Percentiles rank a stretch among this genome's conserved stretches.
Conservation (phyloP, 2,113 vertebrate species). For the Malurus alboscapulatus region DNA sequence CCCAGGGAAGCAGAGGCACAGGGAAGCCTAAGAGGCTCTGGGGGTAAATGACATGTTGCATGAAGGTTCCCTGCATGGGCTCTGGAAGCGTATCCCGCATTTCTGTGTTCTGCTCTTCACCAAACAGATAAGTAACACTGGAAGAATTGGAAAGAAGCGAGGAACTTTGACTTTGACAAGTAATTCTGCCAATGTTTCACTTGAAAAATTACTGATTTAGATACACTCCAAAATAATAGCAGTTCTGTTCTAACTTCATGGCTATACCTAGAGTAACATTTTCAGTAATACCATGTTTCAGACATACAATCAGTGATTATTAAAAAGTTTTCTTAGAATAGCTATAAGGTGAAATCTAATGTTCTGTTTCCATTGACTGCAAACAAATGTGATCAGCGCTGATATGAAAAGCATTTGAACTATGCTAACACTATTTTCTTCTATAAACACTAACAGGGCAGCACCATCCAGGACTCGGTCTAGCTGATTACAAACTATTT, state of each 20-base stretch:
- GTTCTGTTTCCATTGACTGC: neutral
- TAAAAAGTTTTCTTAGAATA: neutral
- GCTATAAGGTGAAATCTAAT: neutral
- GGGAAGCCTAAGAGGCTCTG: neutral
- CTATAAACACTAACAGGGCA: neutral
- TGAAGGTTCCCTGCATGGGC: accelerated
- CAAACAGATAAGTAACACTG: neutral
- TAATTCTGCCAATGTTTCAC: neutral
- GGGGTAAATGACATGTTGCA: accelerated
- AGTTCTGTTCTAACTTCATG: neutral
- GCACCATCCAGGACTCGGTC: neutral
- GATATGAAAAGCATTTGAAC: neutral
- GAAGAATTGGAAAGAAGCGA: neutral
- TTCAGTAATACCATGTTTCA: neutral
- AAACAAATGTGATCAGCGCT: neutral
- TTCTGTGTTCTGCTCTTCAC: neutral
- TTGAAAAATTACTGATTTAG: slow-evolving; percentile 18
- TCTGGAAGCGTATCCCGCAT: accelerated
- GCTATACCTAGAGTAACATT: neutral
- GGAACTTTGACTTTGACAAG: neutral
- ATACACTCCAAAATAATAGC: neutral
- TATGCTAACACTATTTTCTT: neutral
- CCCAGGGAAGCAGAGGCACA: neutral
- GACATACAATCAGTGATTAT: neutral
- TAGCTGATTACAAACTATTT: slow-evolving; percentile 3